Conservation (phyloP, 2,888 invertebrate species). For the Cryptus armator region DNA sequence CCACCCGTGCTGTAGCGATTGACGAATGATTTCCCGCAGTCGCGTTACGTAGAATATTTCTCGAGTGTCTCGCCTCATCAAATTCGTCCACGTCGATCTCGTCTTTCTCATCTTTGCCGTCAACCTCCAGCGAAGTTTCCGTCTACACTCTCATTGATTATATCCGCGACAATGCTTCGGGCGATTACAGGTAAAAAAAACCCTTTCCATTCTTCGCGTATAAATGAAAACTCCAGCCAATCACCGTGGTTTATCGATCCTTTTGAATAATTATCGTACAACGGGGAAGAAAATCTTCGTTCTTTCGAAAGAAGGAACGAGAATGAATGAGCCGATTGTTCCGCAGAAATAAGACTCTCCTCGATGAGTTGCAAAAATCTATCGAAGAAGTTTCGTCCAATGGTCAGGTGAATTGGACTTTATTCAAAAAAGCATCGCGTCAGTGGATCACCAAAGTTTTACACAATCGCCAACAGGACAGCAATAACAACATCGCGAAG, state of each 20-base stretch:
- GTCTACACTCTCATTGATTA: constrained; percentile 69
- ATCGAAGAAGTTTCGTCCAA: constrained; percentile 65
- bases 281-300: not conserved
- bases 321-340: not conserved
- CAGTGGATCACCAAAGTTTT: constrained; percentile 71
- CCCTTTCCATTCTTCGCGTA: not conserved
- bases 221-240: not conserved
- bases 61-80: constrained; percentile 68
- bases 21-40: constrained; percentile 57
- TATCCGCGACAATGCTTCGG: constrained; percentile 63
- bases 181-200: constrained; percentile 63
- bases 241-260: not conserved
- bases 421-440: constrained; percentile 70
- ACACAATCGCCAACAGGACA: constrained; percentile 62
- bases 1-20: not conserved
- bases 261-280: not conserved
- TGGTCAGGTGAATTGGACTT: constrained; percentile 69
- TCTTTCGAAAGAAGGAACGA: constrained; percentile 11
- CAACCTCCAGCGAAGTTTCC: constrained; percentile 58
- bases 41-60: constrained; percentile 68
- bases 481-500: constrained; percentile 70
- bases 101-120: constrained; percentile 56
- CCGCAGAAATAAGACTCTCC: constrained; percentile 59
- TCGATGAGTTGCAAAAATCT: constrained; percentile 67
- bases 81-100: constrained; percentile 63